Evolutionary conservation across 1,140 invertebrate genomes (phyloP).

Genomic region (Phthorimaea operculella): DNA sequence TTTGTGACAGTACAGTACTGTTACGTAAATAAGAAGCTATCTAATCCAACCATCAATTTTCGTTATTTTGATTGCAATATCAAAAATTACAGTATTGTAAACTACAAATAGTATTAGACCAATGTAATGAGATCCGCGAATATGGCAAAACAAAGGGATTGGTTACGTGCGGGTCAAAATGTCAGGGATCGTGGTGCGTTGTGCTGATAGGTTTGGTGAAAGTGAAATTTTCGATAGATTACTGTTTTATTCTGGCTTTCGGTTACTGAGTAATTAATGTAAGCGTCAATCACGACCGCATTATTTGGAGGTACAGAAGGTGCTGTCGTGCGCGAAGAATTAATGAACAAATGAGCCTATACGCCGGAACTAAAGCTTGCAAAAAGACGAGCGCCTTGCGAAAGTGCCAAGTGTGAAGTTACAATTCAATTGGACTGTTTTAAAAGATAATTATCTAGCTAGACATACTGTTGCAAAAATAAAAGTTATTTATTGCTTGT

Average conservation of each 20-base stretch:
- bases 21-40: constrained; percentile 46
- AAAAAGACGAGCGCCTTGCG: too few species aligned
- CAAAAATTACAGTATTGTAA: constrained; percentile 11
- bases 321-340: constrained; percentile 11
- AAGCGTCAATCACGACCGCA: constrained; percentile 29
- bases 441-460: too few species aligned
- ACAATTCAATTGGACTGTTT: too few species aligned
- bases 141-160: background rate
- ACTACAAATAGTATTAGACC: background rate
- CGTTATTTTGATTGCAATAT: constrained; percentile 42
- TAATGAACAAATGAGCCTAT: too few species aligned
- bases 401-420: too few species aligned
- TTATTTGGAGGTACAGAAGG: constrained; percentile 2
- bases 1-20: constrained; percentile 28
- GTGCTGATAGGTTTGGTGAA: constrained; percentile 46
- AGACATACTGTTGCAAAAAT: too few species aligned
- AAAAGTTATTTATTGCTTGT: too few species aligned
- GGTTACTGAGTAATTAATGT: constrained; percentile 37
- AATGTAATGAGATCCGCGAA: background rate
- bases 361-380: too few species aligned
- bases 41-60: constrained; percentile 43
- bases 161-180: background rate
- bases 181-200: constrained; percentile 11
- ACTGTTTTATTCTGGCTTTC: constrained; percentile 29
- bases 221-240: constrained; percentile 47